phyloP scores from a whole-genome alignment of 2,113 vertebrate species.

The Nibea coibor region DNA sequence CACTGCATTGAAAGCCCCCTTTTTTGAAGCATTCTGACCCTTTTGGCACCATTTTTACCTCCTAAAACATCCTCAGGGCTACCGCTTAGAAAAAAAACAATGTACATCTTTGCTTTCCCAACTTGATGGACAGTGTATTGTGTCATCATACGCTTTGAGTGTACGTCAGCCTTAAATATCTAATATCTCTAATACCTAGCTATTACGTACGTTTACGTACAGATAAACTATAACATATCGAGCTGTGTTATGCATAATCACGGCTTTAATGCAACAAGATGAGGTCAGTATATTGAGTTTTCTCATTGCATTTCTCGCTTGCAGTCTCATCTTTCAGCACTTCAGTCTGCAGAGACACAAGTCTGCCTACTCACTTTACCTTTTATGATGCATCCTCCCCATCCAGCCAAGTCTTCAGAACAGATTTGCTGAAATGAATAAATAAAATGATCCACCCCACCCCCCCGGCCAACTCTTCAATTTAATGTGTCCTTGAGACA shows the following conservation, averaged over 20 bases:
- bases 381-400: constrained; percentile 43
- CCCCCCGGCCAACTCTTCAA: constrained; percentile 30
- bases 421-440: constrained; percentile 59
- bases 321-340: constrained; percentile 23
- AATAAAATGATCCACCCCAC: constrained; percentile 35
- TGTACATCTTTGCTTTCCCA: not conserved
- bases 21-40: not conserved
- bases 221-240: not conserved
- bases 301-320: constrained; percentile 14
- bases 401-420: constrained; percentile 45
- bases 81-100: not conserved
- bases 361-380: constrained; percentile 39
- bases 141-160: too few species aligned
- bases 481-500: constrained; percentile 69
- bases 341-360: constrained; percentile 38
- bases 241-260: not conserved
- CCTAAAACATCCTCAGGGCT: not conserved
- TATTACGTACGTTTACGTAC: not conserved
- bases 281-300: constrained; percentile 14
- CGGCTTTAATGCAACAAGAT: constrained; percentile 12
- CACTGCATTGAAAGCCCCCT: not conserved
- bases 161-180: not conserved
- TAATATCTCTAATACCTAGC: not conserved
- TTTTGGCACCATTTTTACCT: not conserved
- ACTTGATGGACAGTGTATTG: not conserved